These are phyloP conservation scores for Caerostris darwini DNA, from an alignment of 1,140 invertebrate genomes.

Conservation along the genomic window DNA sequence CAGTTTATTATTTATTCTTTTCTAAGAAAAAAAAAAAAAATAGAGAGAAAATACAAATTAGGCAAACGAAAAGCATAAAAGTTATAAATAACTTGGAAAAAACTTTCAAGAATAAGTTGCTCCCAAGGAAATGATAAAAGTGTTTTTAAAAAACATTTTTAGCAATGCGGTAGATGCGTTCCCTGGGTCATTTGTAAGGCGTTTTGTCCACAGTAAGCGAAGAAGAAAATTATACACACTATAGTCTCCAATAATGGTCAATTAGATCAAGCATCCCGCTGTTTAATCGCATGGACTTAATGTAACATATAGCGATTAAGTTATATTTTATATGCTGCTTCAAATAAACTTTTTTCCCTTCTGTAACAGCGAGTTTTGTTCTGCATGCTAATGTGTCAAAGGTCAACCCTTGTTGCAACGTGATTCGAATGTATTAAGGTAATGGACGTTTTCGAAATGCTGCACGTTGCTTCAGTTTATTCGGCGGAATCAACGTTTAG, in stretches of 20 bases:
- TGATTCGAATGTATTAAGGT: background rate
- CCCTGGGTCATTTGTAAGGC: background rate
- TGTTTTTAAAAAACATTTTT: too few relatives aligned
- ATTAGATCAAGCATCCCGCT: background rate
- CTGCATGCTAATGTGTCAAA: slow-evolving; percentile 4
- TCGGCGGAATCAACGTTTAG: too few relatives aligned
- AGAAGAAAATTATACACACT: background rate
- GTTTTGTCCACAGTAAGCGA: background rate
- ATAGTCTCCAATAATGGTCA: background rate
- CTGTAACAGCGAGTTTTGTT: background rate
- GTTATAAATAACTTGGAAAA: too few relatives aligned
- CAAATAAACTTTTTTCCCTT: background rate
- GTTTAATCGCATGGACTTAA: background rate
- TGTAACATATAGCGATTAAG: background rate
- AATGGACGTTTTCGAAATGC: background rate
- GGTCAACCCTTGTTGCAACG: background rate
- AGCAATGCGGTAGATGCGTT: too few relatives aligned
- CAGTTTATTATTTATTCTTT: too few relatives aligned
- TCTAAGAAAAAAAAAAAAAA: too few relatives aligned
- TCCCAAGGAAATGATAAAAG: too few relatives aligned
- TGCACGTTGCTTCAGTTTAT: background rate
- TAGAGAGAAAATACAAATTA: too few relatives aligned
- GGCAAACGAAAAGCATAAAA: too few relatives aligned
- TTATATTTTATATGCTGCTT: too few relatives aligned
- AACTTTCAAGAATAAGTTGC: too few relatives aligned